A percentile compares a stretch with the other conserved stretches of the same genome.
Conservation (phyloP, 2,797 vertebrate genomes). For the Molossus molossus region DNA sequence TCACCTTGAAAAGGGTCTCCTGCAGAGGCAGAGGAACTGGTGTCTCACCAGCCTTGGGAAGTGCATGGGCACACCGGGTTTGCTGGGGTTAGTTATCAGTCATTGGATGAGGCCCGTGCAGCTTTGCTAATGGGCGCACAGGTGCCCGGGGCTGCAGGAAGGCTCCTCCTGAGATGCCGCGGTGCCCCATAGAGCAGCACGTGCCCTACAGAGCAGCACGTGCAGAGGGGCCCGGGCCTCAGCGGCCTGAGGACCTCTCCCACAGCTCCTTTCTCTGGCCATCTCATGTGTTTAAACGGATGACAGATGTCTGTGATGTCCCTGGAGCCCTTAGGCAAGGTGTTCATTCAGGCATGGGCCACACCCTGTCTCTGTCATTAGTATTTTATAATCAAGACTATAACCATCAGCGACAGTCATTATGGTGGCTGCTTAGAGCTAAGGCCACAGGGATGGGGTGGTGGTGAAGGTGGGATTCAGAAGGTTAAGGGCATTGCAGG, state of each 20-base stretch:
- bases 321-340: neutral
- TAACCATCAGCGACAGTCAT: conserved; percentile 68
- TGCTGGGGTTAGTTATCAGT: no score
- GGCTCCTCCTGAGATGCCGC: neutral
- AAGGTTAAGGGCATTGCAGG: neutral
- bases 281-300: conserved; percentile 4
- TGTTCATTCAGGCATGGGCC: conserved; percentile 44
- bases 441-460: neutral
- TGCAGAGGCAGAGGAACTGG: neutral
- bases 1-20: neutral
- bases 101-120: neutral
- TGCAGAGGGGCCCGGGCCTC: neutral
- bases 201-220: fast-evolving
- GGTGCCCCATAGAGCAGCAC: neutral
- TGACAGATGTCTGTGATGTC: conserved; percentile 41
- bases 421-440: conserved; percentile 36
- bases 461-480: no score
- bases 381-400: conserved; percentile 62
- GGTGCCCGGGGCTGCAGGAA: fast-evolving
- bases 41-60: neutral
- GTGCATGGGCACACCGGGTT: neutral
- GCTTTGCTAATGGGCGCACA: neutral
- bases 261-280: neutral
- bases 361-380: conserved; percentile 62
- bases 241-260: neutral